Percentiles rank a stretch among this genome's conserved stretches.
Evolutionary conservation across 2,797 vertebrate species (phyloP).

Genomic region (Fistularia commersonii): DNA sequence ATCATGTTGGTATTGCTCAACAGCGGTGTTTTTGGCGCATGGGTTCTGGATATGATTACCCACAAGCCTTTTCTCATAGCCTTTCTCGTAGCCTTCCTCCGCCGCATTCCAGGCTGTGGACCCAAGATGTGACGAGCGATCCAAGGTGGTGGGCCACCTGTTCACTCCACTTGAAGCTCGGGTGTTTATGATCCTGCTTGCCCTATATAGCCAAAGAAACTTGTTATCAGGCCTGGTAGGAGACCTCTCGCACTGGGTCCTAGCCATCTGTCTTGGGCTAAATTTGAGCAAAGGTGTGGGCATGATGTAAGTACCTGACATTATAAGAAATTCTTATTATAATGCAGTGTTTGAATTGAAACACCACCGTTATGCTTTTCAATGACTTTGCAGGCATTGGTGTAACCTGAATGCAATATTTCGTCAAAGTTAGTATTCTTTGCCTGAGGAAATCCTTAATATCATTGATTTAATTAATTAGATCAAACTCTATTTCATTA

Average conservation of each 20-base stretch:
- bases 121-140: conserved; percentile 21
- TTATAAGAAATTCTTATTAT: conserved; percentile 1
- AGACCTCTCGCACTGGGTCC: conserved; percentile 19
- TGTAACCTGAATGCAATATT: not conserved
- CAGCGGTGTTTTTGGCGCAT: not conserved
- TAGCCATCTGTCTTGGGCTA: conserved; percentile 61
- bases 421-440: conserved; percentile 14
- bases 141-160: conserved; percentile 52
- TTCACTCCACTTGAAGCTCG: conserved; percentile 48
- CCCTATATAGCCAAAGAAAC: conserved; percentile 40
- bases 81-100: no score
- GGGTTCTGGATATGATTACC: conserved; percentile 25
- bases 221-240: conserved; percentile 47
- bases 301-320: conserved; percentile 9
- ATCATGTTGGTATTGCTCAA: conserved; percentile 3
- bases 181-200: conserved; percentile 40
- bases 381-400: not conserved
- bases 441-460: conserved; percentile 14
- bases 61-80: conserved; percentile 1
- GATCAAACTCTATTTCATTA: conserved; percentile 10
- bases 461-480: conserved; percentile 6
- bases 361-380: no score
- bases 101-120: no score
- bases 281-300: conserved; percentile 29
- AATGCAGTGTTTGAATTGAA: no score